Conservation (phyloP, 2,797 vertebrate genomes). For the Pangasius macronema region DNA sequence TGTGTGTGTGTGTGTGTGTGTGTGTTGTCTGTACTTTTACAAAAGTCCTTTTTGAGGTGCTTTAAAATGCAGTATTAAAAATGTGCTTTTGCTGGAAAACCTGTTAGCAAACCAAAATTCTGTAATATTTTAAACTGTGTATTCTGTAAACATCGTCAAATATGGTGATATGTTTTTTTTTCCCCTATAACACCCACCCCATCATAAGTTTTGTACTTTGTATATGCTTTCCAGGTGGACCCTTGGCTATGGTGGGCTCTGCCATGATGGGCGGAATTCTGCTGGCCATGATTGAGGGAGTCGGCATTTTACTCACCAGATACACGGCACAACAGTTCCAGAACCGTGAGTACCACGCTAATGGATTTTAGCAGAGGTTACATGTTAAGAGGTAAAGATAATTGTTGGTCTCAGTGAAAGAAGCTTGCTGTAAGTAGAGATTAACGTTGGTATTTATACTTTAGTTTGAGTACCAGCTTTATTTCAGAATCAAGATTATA, state of each 20-base stretch:
- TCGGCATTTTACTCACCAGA: conserved; percentile 90
- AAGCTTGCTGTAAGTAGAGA: neutral
- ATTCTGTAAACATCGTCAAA: neutral
- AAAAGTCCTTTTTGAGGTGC: too few species aligned
- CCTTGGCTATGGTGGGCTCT: conserved; percentile 88
- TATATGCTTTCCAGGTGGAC: conserved; percentile 76
- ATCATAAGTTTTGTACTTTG: neutral
- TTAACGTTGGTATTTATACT: neutral
- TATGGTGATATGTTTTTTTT: neutral
- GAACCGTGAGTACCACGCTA: conserved; percentile 77
- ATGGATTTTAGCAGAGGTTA: neutral
- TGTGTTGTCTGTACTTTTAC: too few species aligned
- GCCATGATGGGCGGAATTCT: conserved; percentile 88
- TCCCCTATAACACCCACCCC: neutral
- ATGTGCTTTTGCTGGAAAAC: neutral
- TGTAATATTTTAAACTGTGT: neutral
- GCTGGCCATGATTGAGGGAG: conserved; percentile 87
- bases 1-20: too few species aligned
- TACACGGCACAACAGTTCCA: conserved; percentile 89
- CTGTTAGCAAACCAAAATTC: neutral
- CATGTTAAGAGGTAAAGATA: neutral
- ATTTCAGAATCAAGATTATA: neutral
- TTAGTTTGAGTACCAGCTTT: neutral
- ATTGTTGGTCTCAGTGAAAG: neutral
- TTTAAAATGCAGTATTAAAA: too few species aligned